A percentile compares a stretch with the other conserved stretches of the same genome.
phyloP scores from a whole-genome alignment of 2,888 invertebrate genomes.

The Crepidodera aurea region DNA sequence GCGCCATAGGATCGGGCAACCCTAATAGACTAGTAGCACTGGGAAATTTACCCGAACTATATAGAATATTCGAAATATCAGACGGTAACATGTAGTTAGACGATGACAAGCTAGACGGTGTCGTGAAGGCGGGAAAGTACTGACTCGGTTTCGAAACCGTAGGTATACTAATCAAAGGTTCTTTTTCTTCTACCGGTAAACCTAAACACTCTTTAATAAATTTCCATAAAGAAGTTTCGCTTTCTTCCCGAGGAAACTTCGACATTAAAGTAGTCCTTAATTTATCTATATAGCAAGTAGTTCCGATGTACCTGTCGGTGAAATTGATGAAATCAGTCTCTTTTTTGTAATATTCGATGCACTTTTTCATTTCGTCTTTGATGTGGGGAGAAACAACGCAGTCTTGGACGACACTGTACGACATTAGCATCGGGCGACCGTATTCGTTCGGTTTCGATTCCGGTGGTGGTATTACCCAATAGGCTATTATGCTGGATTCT shows the following conservation, averaged over 20 bases:
- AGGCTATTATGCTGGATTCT: conserved; percentile 85
- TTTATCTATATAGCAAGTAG: conserved; percentile 83
- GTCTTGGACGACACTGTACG: conserved; percentile 85
- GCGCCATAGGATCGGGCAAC: conserved; percentile 79
- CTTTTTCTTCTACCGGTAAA: conserved; percentile 76
- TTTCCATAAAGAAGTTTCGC: conserved; percentile 80
- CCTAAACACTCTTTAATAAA: conserved; percentile 79
- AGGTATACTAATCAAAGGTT: conserved; percentile 68
- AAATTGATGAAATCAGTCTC: conserved; percentile 74
- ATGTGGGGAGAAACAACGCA: conserved; percentile 81
- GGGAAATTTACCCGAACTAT: conserved; percentile 72
- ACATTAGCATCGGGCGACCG: conserved; percentile 90
- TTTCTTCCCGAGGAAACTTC: conserved; percentile 80
- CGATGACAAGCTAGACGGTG: conserved; percentile 64
- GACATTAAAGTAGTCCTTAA: conserved; percentile 81
- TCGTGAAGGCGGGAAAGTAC: conserved; percentile 53
- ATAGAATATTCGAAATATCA: conserved; percentile 73
- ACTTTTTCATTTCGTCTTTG: conserved; percentile 85
- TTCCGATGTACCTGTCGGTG: conserved; percentile 71
- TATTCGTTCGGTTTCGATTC: conserved; percentile 92
- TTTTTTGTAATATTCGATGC: conserved; percentile 83
- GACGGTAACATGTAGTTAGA: conserved; percentile 71
- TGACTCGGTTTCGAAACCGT: conserved; percentile 56
- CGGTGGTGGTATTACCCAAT: conserved; percentile 96
- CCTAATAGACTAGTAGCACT: conserved; percentile 69